Base-by-base conservation (phyloP, 1,140 invertebrate species). In the Prorops nasuta region DNA sequence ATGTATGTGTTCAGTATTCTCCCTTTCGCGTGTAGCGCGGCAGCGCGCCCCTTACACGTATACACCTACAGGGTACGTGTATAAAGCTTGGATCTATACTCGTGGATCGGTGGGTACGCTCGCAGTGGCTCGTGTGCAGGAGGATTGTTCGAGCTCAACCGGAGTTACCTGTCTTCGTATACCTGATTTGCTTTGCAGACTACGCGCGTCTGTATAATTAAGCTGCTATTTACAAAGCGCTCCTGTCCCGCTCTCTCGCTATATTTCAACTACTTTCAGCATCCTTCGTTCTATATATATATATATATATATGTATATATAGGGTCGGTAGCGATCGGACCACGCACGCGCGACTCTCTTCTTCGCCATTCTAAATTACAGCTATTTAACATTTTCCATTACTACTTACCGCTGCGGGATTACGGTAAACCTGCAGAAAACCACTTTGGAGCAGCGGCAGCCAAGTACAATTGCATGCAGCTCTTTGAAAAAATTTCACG, bases 151-250 rank as follows among this genome's bases (percentile, higher is more conserved):
- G 21, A 32, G 52, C 56, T 64, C 51, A 63, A 55, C 54, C 40
- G 35, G 49, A 65, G 56, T 61, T 68, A 63, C 62, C 62, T 65
- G 56, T 60, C 54, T 61, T 64, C 54, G 50, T 56, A 59, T 35
- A 56, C 46, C 57, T 64, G 61, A 69, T 69, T 69, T 63, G 57
- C 58, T 61, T 63, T 60, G 58, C 54, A 57, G 56, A 64, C 49
- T 60, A 64, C 46, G 32, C 35, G 45, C 44, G 38, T 58, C 24
- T 46, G 60, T 65, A 57, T 68, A 64, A 66, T 66, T 66, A 64
- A 63, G 48, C 52, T 40, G 49, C 54, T 63, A 63, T 66, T 68
- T 61, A 61, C 60, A 54, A 55, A 62, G 41, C 41, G 37, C 54
- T 47, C 21, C 34, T 39, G 22, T 54, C 49, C 43, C 22, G 20